phyloP scores from a whole-genome alignment of 2,888 invertebrate genomes.

The Plagodis dolabraria region DNA sequence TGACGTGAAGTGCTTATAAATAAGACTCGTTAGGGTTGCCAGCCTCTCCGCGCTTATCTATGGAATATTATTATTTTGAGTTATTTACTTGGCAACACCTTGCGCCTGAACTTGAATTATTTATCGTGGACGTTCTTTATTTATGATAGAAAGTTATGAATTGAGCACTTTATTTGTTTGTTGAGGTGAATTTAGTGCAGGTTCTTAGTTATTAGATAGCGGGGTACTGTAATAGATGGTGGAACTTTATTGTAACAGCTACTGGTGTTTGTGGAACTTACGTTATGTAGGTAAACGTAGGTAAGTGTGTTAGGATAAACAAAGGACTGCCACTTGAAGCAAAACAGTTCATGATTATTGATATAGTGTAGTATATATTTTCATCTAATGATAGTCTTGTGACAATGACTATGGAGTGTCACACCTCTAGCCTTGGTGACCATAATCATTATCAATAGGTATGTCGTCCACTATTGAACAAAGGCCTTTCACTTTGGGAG shows the following conservation, averaged over 20 bases:
- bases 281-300: too few relatives aligned
- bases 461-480: too few relatives aligned
- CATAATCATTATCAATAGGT: too few relatives aligned
- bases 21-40: slow-evolving; percentile 57
- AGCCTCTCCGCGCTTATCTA: slow-evolving; percentile 37
- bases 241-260: background rate
- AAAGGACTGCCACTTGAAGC: too few relatives aligned
- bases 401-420: too few relatives aligned
- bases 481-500: too few relatives aligned
- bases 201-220: slow-evolving; percentile 2
- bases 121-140: slow-evolving; percentile 34
- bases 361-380: too few relatives aligned
- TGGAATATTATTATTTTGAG: slow-evolving; percentile 39
- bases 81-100: slow-evolving; percentile 39
- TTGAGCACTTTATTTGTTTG: slow-evolving; percentile 19
- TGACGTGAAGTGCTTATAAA: slow-evolving; percentile 62
- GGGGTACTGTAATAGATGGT: background rate
- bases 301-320: too few relatives aligned
- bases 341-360: too few relatives aligned
- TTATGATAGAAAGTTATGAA: slow-evolving; percentile 25
- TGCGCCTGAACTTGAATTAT: slow-evolving; percentile 37
- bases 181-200: slow-evolving; percentile 7
- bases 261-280: background rate
- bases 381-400: too few relatives aligned
- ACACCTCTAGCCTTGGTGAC: too few relatives aligned